Evolutionary conservation across 2,113 vertebrate species (phyloP).

Genomic region (Himantopus leucocephalus): DNA sequence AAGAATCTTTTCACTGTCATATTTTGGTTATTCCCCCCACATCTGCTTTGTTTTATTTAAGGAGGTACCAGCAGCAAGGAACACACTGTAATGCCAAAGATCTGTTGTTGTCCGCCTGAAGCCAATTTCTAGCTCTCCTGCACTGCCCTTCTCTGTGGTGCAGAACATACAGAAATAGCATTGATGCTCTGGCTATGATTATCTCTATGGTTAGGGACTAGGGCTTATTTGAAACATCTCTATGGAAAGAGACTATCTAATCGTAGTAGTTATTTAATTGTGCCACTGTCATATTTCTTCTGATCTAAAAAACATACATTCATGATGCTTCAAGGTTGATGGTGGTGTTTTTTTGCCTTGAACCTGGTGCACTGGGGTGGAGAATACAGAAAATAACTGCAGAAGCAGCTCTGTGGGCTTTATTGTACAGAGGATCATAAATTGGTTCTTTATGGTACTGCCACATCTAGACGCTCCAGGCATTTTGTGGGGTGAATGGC

Average conservation of each 20-base stretch:
- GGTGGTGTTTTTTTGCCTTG: background rate
- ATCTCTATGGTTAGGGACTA: background rate
- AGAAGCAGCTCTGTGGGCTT: background rate
- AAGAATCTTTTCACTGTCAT: background rate
- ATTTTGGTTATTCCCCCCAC: background rate
- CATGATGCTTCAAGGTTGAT: background rate
- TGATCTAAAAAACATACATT: background rate
- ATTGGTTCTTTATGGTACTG: background rate
- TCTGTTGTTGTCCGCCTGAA: background rate
- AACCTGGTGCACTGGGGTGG: background rate
- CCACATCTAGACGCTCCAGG: background rate
- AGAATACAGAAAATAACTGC: background rate
- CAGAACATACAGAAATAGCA: background rate
- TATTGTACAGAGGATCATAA: background rate
- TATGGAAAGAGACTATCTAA: background rate
- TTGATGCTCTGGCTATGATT: background rate
- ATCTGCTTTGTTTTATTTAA: slow-evolving; percentile 29
- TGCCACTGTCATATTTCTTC: background rate
- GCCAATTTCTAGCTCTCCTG: background rate
- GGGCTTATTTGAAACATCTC: background rate
- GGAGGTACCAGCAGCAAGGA: slow-evolving; percentile 6
- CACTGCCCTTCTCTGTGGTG: background rate
- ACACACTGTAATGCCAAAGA: background rate
- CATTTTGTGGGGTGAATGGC: background rate
- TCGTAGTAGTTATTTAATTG: background rate